phyloP scores from a whole-genome alignment of 37 sponge, comb jelly and placozoan genomes.

The Crambe crambe region DNA sequence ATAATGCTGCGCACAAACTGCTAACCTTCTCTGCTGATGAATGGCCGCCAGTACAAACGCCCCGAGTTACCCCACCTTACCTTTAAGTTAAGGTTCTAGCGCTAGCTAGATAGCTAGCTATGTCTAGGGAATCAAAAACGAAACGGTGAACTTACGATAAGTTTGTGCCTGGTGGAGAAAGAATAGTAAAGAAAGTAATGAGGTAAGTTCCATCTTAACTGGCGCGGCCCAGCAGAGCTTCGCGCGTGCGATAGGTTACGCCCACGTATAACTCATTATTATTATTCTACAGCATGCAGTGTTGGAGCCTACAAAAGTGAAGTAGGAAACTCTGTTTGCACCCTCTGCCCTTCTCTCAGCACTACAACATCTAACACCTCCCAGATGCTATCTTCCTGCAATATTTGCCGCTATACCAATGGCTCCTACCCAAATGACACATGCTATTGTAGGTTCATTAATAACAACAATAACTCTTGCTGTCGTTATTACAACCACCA shows the following conservation, averaged over 20 bases:
- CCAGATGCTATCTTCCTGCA: not conserved
- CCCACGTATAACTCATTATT: too few relatives aligned
- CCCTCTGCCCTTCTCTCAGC: not conserved
- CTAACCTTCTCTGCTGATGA: not conserved
- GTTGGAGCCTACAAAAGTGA: not conserved
- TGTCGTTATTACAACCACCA: not conserved
- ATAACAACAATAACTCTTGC: too few relatives aligned
- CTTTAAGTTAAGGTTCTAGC: too few relatives aligned
- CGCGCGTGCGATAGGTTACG: too few relatives aligned
- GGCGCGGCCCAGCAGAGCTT: too few relatives aligned
- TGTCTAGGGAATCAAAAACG: too few relatives aligned
- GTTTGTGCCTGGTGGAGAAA: too few relatives aligned
- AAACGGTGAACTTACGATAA: too few relatives aligned
- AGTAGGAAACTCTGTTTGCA: not conserved
- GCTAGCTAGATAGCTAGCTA: too few relatives aligned
- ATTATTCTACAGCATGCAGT: not conserved
- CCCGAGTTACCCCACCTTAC: not conserved
- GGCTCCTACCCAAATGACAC: not conserved
- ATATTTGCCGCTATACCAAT: not conserved
- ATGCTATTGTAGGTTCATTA: not conserved
- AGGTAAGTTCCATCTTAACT: too few relatives aligned
- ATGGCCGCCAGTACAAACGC: not conserved
- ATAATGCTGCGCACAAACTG: too few relatives aligned
- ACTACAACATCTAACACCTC: not conserved
- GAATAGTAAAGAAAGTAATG: too few relatives aligned